Conservation (phyloP, 2,797 vertebrate species). For the Echeneis naucrates region DNA sequence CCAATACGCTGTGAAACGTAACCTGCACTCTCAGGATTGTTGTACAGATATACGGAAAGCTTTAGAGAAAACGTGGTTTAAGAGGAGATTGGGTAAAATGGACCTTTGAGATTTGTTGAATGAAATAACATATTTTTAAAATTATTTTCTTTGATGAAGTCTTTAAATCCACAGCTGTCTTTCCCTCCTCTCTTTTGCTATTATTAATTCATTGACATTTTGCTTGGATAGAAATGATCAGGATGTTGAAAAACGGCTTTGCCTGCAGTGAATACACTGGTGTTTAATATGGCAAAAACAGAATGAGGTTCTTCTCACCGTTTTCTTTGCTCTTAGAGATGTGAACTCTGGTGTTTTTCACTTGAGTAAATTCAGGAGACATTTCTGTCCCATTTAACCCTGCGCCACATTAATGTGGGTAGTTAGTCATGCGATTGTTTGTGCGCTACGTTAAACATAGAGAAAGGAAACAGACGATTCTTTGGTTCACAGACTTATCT, state of each 20-base stretch:
- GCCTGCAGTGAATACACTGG: conserved; percentile 60
- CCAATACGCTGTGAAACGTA: conserved; percentile 3
- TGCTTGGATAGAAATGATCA: conserved; percentile 66
- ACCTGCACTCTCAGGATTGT: conserved; percentile 25
- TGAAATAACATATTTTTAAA: conserved; percentile 68
- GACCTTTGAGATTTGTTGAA: conserved; percentile 59
- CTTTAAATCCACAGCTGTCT: conserved; percentile 68
- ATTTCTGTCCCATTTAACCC: conserved; percentile 28
- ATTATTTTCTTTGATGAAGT: conserved; percentile 78
- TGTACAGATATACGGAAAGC: conserved; percentile 14
- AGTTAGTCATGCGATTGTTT: conserved; percentile 15
- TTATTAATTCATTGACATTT: conserved; percentile 80
- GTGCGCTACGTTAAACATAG: conserved; percentile 22
- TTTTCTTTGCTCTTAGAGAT: conserved; percentile 15
- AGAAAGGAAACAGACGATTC: conserved; percentile 44
- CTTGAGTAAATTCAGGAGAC: conserved; percentile 24
- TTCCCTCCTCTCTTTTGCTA: conserved; percentile 55
- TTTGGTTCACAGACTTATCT: conserved; percentile 51
- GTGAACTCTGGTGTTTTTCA: conserved; percentile 9
- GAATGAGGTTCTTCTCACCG: conserved; percentile 18
- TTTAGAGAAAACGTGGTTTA: conserved; percentile 48
- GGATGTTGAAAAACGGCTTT: conserved; percentile 57
- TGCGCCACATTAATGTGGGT: conserved; percentile 5
- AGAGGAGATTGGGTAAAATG: conserved; percentile 17
- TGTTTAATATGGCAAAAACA: conserved; percentile 40